Base-by-base conservation (phyloP, 2,797 vertebrate species). In the Xyrichtys novacula region DNA sequence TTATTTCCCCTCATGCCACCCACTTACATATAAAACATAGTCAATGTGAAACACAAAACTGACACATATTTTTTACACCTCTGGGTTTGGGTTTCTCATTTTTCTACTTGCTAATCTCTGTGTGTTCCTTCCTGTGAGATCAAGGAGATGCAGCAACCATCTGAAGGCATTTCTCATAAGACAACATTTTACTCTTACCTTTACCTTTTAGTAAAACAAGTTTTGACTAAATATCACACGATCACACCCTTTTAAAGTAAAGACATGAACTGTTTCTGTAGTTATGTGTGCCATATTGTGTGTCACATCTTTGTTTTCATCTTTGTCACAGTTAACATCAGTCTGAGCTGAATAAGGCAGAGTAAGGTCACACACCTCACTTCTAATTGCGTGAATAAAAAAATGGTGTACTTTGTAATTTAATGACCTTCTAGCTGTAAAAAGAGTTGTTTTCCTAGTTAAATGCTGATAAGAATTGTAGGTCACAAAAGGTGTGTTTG, bases 401-500 rank as follows among this genome's bases (percentile, higher is more conserved):
- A 16, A n/a, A n/a, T n/a, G n/a, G n/a, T 55, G 3, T 29, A 7
- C 26, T 20, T 6, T 36, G 22, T 36, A 12, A 42, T 43, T 47
- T 36, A 28, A 46, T 19, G 28, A 23, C 38, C 15, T 25, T 34
- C 40, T 66, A 42, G 44, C 38, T 38, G 9, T n/a, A 2, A 28
- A n/a, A 60, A 44, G 26, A 59, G 54, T 54, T 32, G 47, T 48
- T 63, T 57, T 52, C 23, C 12, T 15, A 44, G 29, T 59, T 55
- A 10, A 69, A 56, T 5, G 38, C 31, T 58, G 55, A 61, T 58
- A 74, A 73, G 28, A 75, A 71, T 62, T 2, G 22, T 70, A 32
- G 49, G 59, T 77, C 69, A 64, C 57, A 61, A 31, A 31, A 60
- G 64, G 76, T 70, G 66, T 70, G 59, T 72, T 56, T 80, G 31